Base-by-base conservation (phyloP, 2,113 vertebrate genomes). In the Ursus arctos region DNA sequence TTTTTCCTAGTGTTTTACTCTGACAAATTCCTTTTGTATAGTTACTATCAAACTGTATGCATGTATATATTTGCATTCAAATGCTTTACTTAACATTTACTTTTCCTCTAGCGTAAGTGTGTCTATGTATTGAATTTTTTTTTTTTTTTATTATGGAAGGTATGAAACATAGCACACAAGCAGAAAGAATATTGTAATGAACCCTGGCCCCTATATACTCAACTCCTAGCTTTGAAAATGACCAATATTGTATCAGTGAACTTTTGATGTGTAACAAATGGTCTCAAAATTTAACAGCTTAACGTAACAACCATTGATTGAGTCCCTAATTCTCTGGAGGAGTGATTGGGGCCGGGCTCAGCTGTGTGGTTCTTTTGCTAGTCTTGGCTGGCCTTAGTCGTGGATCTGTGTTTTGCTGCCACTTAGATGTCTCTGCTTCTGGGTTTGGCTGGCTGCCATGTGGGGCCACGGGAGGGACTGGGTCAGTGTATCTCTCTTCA, bases 1-100 rank as follows among this genome's bases (percentile, higher is more conserved):
- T 40, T 95, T 94, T 94, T n/a, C 57, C 61, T n/a, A 59, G 40
- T 63, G n/a, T 71, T 95, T 95, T 85, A 91, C 79, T 88, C 36
- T 92, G 43, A 26, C 95, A 96, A 91, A 65, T n/a, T 81, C 65
- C 55, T 86, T 80, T 94, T 89, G 18, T 91, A 61, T 85, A 82
- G 11, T 90, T 92, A 33, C 53, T 40, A 94, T 88, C 33, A 96
- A 92, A 87, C 4, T 86, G 10, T 92, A 67, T 72, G n/a, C 33
- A 83, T 76, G 31, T 91, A 28, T 91, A 93, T 80, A 87, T 97
- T 96, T 93, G 86, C 5, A 87, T 96, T 85, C 6, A 88, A 69
- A 94, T 61, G 24, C 77, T 63, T 95, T 94, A 74, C 22, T 85
- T 91, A 83, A 81, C 53, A 86, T 83, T 91, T 95, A 82, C 86